phyloP scores from a whole-genome alignment of 2,888 invertebrate species.

The Lapara coniferarum region DNA sequence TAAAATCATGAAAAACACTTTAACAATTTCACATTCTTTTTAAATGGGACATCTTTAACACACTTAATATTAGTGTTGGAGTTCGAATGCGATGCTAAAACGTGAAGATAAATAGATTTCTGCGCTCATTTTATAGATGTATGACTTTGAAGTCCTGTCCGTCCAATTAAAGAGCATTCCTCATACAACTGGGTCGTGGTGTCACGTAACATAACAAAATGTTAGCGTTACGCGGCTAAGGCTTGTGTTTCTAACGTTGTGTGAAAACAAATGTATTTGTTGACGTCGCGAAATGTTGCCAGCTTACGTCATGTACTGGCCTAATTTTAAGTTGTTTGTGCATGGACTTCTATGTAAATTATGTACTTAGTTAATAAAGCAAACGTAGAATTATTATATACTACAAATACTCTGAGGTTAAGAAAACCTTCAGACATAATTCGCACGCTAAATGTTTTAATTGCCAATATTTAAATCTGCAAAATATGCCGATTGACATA shows the following conservation, averaged over 20 bases:
- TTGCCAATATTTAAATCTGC: too few species aligned
- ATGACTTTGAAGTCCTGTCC: not conserved
- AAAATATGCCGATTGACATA: too few species aligned
- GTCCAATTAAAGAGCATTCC: slow-evolving; percentile 11
- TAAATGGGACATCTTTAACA: not conserved
- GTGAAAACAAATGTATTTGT: not conserved
- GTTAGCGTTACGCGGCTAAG: slow-evolving; percentile 3
- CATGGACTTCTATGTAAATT: not conserved
- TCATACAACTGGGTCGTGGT: slow-evolving; percentile 13
- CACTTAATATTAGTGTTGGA: not conserved
- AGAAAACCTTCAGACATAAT: too few species aligned
- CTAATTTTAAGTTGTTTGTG: not conserved
- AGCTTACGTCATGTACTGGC: not conserved
- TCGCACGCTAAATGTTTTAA: too few species aligned
- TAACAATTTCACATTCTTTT: not conserved
- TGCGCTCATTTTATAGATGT: not conserved
- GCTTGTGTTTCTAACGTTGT: slow-evolving; percentile 29
- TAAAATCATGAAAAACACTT: not conserved
- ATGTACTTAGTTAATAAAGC: too few species aligned
- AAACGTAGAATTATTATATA: too few species aligned
- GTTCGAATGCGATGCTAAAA: not conserved
- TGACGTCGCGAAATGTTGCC: not conserved
- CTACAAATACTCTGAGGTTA: too few species aligned
- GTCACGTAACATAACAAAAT: slow-evolving; percentile 16
- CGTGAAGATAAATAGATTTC: slow-evolving; percentile 1